Evolutionary conservation across 2,797 vertebrate species (phyloP), one percentile per base, ranked within the genome.

Genomic region (Acanthornis magna): DNA sequence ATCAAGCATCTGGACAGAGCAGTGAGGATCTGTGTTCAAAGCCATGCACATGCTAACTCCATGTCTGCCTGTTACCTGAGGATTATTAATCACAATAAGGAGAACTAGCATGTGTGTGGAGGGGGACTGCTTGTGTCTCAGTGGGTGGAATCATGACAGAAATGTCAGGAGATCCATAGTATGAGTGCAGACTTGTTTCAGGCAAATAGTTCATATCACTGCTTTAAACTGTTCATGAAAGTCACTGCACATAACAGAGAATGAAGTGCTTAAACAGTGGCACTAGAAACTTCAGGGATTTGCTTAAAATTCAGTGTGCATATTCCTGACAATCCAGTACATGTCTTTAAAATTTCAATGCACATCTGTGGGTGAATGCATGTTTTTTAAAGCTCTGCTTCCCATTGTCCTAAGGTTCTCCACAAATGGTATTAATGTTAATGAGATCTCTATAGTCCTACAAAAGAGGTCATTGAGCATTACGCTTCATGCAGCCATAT

Each of bases 371-470:
- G 73, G 60, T 95, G 83, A 94, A 93, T 85, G 88, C 62, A 95
- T 89, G 85, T 91, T 88, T 92, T 91, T 96, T 96, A 97, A 96
- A 95, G 60, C 87, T 71, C 77, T 85, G 66, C 75, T 95, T 97
- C 93, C 62, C 84, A 91, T 62, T 96, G 81, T 95, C 83, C 90
- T 95, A 90, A 81, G 88, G 93, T 95, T 93, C 53, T 92, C 78
- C 89, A 95, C 75, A 88, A 95, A 75, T 88, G 91, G 88, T 92
- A 91, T 94, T 94, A 96, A 96, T 96, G 95, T 95, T 96, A 97
- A 97, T 94, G 96, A 95, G 93, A 95, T 96, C 94, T 95, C 96
- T 95, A 93, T 77, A 96, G 95, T 96, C 95, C 82, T 92, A 93
- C 92, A 85, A 88, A 96, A 94, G 89, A 96, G 89, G 91, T 96